Conservation (phyloP, 1,140 invertebrate genomes). For the Meloidogyne floridensis region DNA sequence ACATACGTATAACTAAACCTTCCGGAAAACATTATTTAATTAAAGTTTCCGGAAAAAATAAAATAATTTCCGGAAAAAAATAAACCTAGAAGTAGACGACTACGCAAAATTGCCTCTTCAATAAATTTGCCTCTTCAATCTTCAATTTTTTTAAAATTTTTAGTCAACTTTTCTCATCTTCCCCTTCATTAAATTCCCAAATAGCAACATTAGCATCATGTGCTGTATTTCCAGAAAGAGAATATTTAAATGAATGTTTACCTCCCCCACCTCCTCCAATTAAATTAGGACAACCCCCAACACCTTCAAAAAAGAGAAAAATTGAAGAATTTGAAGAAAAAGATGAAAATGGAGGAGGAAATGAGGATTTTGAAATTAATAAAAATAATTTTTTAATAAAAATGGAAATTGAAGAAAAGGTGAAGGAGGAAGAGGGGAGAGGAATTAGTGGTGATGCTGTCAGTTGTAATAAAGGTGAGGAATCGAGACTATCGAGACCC, state of each 20-base stretch:
- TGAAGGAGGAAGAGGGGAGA: background rate
- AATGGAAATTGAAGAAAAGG: background rate
- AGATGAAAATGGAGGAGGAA: background rate
- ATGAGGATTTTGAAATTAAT: background rate
- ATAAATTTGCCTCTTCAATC: too few relatives aligned
- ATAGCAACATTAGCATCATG: slow-evolving; percentile 2
- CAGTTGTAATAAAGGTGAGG: background rate
- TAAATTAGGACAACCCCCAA: slow-evolving; percentile 27
- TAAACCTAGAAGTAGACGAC: background rate
- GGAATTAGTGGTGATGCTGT: background rate
- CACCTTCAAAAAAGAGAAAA: slow-evolving; percentile 18
- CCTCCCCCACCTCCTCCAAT: slow-evolving; percentile 25
- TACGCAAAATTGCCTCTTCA: too few relatives aligned
- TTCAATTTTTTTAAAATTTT: background rate
- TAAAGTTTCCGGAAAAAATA: too few relatives aligned
- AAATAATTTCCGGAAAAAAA: background rate
- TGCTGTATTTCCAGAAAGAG: background rate
- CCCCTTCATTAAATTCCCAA: background rate
- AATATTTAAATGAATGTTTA: background rate
- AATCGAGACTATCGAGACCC: background rate
- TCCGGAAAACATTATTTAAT: too few relatives aligned
- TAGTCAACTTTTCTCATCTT: slow-evolving; percentile 2
- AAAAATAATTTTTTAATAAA: background rate
- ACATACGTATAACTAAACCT: too few relatives aligned
- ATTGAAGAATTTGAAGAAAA: slow-evolving; percentile 7